Evolutionary conservation across 2,888 invertebrate genomes (phyloP).

Genomic region (Chamaedrilus cognettii): DNA sequence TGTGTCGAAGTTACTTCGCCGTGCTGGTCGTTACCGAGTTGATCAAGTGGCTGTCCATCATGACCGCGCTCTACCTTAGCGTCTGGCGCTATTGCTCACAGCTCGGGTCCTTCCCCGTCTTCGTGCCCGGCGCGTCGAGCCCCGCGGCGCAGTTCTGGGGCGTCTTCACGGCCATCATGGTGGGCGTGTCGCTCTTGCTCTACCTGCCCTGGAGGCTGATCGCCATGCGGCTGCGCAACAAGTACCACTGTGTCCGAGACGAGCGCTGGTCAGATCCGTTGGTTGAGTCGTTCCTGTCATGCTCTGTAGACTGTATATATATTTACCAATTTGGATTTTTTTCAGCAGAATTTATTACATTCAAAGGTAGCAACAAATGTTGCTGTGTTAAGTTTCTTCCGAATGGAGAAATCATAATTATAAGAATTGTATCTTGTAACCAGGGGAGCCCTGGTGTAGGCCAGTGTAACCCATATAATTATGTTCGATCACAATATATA

Average conservation of each 20-base stretch:
- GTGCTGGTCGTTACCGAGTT: conserved; percentile 23
- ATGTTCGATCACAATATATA: no score
- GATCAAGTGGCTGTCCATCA: conserved; percentile 21
- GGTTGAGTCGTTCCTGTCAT: no score
- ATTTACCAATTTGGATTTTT: no score
- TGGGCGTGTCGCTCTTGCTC: conserved; percentile 22
- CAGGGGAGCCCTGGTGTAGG: no score
- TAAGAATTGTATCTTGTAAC: no score
- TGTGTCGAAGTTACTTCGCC: no score
- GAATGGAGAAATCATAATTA: no score
- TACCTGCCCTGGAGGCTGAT: conserved; percentile 29
- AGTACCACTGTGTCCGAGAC: conserved; percentile 9
- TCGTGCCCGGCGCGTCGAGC: background rate
- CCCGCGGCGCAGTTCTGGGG: conserved; percentile 26
- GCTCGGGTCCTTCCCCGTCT: background rate
- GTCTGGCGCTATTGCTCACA: conserved; percentile 24
- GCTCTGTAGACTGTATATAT: no score
- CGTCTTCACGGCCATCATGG: conserved; percentile 17
- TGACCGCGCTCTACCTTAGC: conserved; percentile 19
- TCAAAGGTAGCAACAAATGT: no score
- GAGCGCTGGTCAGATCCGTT: conserved; percentile 19
- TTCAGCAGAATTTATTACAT: no score
- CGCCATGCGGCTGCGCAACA: conserved; percentile 10
- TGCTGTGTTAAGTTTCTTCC: no score
- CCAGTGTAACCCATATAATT: no score